Evolutionary conservation across 2,797 vertebrate species (phyloP).

Genomic region (Cheracebus regulus): DNA sequence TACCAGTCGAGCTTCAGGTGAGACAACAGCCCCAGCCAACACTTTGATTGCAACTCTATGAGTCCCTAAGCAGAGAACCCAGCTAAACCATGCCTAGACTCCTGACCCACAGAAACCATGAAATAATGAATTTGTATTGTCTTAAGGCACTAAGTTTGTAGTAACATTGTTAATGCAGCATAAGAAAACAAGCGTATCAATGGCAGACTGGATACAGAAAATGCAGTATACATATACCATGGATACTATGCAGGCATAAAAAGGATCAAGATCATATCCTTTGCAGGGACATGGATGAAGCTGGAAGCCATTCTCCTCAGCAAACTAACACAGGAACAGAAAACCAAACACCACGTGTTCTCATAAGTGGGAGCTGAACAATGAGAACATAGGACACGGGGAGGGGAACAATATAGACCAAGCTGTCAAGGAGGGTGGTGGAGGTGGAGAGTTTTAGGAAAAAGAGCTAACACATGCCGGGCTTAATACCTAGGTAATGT

Average conservation of each 20-base stretch:
- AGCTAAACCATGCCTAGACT: not conserved
- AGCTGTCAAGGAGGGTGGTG: not conserved
- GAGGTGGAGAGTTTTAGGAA: not conserved
- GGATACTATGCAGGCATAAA: not conserved
- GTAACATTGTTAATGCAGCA: not conserved
- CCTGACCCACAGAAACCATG: not conserved
- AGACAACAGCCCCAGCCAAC: not conserved
- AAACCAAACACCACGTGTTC: not conserved
- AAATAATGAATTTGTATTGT: not conserved
- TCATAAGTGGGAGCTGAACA: not conserved
- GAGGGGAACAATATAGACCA: not conserved
- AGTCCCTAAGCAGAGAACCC: not conserved
- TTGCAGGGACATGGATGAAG: not conserved
- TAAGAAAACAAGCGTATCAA: not conserved
- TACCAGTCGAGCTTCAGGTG: not conserved
- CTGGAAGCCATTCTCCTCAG: not conserved
- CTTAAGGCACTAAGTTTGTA: slow-evolving; percentile 25
- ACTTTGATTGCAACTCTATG: not conserved
- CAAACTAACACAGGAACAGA: not conserved
- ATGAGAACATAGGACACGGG: not conserved
- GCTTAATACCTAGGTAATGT: not conserved
- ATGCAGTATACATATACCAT: not conserved
- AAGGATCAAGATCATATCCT: not conserved
- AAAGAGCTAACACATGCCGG: not conserved
- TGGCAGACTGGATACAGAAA: not conserved